Conservation (phyloP, 2,113 vertebrate genomes). For the Onychostoma macrolepis region DNA sequence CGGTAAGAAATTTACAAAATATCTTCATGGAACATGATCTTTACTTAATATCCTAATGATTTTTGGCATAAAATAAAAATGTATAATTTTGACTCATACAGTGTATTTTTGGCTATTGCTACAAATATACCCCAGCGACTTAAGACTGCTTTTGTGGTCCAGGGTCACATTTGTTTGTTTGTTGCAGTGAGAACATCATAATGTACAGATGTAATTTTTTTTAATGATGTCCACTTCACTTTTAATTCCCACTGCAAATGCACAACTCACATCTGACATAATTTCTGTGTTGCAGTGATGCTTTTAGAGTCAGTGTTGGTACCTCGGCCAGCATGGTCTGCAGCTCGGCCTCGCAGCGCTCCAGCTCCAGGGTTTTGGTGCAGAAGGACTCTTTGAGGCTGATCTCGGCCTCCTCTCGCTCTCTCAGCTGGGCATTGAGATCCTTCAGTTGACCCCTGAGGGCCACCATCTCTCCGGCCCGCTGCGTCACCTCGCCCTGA, state of each 20-base stretch:
- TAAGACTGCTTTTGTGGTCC: no score
- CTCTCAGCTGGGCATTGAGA: constrained; percentile 82
- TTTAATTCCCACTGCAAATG: no score
- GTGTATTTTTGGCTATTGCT: no score
- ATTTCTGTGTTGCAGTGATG: background rate
- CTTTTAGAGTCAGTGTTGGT: background rate
- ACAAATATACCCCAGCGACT: no score
- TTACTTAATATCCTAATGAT: no score
- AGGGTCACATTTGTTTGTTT: background rate
- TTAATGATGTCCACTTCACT: background rate
- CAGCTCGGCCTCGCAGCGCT: constrained; percentile 75
- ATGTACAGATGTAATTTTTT: background rate
- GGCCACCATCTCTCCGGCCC: constrained; percentile 85
- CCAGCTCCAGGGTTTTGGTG: constrained; percentile 85
- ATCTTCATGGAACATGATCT: no score
- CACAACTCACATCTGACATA: background rate
- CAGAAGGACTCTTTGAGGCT: constrained; percentile 86
- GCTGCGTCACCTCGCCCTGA: constrained; percentile 85
- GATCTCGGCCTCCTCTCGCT: constrained; percentile 84
- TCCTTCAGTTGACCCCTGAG: constrained; percentile 85
- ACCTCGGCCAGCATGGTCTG: constrained; percentile 77
- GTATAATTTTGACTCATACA: no score
- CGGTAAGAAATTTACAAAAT: no score
- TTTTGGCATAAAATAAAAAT: no score
- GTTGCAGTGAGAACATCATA: background rate